Evolutionary conservation across 2,888 invertebrate species (phyloP).

Genomic region (Tetragnatha montana): DNA sequence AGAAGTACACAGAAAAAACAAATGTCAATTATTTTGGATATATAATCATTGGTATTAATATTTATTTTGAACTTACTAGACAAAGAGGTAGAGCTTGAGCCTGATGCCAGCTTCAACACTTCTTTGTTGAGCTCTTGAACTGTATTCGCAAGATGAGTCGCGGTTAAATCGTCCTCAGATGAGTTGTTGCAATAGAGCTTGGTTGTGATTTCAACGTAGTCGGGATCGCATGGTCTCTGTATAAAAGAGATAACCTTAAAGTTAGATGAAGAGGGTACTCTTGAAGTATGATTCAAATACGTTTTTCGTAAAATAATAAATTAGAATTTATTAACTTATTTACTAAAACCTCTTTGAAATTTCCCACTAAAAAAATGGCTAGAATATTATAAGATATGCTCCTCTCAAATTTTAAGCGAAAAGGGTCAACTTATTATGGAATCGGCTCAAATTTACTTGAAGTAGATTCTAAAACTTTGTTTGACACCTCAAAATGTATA

Average conservation of each 20-base stretch:
- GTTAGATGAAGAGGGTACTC: no score
- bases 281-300: no score
- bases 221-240: constrained; percentile 22
- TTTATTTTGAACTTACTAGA: neutral
- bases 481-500: no score
- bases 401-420: no score
- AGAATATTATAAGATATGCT: no score
- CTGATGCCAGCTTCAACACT: constrained; percentile 48
- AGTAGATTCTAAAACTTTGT: no score
- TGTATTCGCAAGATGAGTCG: constrained; percentile 54
- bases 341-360: no score
- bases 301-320: no score
- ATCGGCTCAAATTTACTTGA: no score
- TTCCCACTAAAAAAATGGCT: no score
- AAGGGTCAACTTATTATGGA: no score
- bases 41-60: neutral
- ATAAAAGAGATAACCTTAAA: neutral
- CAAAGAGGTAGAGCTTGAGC: constrained; percentile 21
- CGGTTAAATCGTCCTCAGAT: constrained; percentile 35
- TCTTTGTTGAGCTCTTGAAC: constrained; percentile 65
- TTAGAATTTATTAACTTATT: no score
- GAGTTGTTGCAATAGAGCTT: constrained; percentile 21
- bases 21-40: neutral
- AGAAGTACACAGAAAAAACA: neutral
- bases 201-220: constrained; percentile 1